Evolutionary conservation across 37 sponge, comb jelly and placozoan genomes (phyloP).

Genomic region (Bolinopsis microptera): DNA sequence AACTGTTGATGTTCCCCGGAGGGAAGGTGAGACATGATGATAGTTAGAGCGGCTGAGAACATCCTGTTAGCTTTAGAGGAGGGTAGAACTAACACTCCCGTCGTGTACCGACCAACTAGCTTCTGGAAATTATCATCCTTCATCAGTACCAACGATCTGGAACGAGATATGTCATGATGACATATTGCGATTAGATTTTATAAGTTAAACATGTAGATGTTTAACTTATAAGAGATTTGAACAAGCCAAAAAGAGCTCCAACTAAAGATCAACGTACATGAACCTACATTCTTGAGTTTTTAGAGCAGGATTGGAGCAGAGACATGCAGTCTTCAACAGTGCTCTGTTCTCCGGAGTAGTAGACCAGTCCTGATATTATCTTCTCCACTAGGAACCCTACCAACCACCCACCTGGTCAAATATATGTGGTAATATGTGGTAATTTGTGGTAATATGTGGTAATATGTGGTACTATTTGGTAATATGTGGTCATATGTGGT

Average conservation of each 20-base stretch:
- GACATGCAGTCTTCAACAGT: conserved; percentile 7
- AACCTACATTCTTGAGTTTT: conserved; percentile 39
- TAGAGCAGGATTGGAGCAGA: neutral
- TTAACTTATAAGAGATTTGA: neutral
- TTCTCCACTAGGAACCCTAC: conserved; percentile 23
- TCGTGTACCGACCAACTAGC: conserved; percentile 34
- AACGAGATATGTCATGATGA: neutral
- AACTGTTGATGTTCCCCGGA: neutral
- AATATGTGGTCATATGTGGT: too few relatives aligned
- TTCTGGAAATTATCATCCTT: conserved; percentile 30
- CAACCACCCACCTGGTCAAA: conserved; percentile 51
- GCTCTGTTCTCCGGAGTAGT: conserved; percentile 11
- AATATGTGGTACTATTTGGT: too few relatives aligned
- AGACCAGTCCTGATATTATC: conserved; percentile 50
- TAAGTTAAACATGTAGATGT: neutral
- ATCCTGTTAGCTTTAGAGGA: conserved; percentile 12
- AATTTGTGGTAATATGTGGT: too few relatives aligned
- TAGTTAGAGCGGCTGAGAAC: neutral
- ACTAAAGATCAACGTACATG: neutral
- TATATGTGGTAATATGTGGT: too few relatives aligned
- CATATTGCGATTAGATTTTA: neutral
- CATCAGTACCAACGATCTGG: conserved; percentile 34
- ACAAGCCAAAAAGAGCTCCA: neutral
- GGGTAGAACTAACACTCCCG: neutral
- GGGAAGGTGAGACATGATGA: conserved; percentile 40